Evolutionary conservation across 2,888 invertebrate genomes (phyloP), one percentile per base, ranked within the genome.

Genomic region (Erebia palarica): DNA sequence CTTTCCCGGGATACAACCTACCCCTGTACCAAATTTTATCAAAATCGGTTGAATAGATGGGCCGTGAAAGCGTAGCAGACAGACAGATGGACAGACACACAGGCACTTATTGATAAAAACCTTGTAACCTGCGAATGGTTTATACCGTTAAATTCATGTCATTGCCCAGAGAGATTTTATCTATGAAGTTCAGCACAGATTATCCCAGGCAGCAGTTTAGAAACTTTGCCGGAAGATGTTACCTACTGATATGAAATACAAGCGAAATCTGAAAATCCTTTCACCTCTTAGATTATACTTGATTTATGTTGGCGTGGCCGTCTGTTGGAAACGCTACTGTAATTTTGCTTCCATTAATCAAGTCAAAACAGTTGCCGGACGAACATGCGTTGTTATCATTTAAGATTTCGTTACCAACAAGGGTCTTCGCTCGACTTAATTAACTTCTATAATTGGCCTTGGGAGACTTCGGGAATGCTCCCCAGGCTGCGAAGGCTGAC

Each of bases 361-460:
- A 76, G 77, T 77, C 76, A 75, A 76, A 79, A 79, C 72, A 74
- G 73, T 69, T 79, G 74, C 69, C 69, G 72, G 76, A 76, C 75
- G 76, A 77, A 80, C 77, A 78, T 76, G 76, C 75, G 70, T 74
- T 82, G 80, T 81, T 84, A 80, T 81, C 79, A 80, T 83, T 81
- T 78, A 80, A 83, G 81, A 81, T 82, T 82, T 80, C 76, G 77
- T 73, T 78, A 80, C 79, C 79, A 81, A 83, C 80, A 82, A 82
- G 81, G 82, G 79, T 79, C 80, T 82, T 78, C 78, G 79, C 79
- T 82, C 78, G 78, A 78, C 79, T 82, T 84, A 84, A 84, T 86
- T 85, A 85, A 83, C 81, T 81, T 80, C 79, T 82, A 78, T 84
- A 82, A 85, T 85, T 84, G 82, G 78, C 79, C 78, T 82, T 82